Conservation (phyloP, 2,888 invertebrate species). For the Phalera bucephala region DNA sequence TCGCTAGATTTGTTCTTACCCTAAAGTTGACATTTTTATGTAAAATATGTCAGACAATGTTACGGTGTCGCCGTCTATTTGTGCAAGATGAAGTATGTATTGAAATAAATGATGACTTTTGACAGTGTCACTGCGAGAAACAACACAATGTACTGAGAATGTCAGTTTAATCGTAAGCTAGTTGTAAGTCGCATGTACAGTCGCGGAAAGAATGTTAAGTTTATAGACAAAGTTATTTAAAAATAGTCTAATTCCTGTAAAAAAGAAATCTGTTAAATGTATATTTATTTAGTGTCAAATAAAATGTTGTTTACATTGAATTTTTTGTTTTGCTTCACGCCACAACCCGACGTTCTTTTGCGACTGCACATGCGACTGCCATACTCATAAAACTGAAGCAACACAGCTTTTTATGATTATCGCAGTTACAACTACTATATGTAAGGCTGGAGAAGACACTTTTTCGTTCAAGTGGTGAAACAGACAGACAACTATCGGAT, state of each 20-base stretch:
- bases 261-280: slow-evolving; percentile 31
- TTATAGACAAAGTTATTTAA: slow-evolving; percentile 28
- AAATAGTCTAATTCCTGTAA: slow-evolving; percentile 31
- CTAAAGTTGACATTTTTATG: too few relatives aligned
- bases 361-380: slow-evolving; percentile 28
- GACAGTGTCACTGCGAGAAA: slow-evolving; percentile 8
- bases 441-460: slow-evolving; percentile 7
- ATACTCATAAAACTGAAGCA: slow-evolving; percentile 17
- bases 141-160: slow-evolving; percentile 21
- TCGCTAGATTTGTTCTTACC: too few relatives aligned
- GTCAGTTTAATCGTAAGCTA: slow-evolving; percentile 16
- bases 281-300: slow-evolving; percentile 35
- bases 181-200: slow-evolving; percentile 31
- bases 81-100: slow-evolving; percentile 19
- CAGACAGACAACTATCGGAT: too few relatives aligned
- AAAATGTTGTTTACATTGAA: slow-evolving; percentile 28
- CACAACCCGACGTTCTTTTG: slow-evolving; percentile 25
- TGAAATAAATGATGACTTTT: slow-evolving; percentile 11
- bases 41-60: too few relatives aligned
- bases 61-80: slow-evolving; percentile 23
- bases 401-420: slow-evolving; percentile 14
- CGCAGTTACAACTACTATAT: slow-evolving; percentile 10
- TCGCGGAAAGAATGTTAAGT: slow-evolving; percentile 35
- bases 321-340: slow-evolving; percentile 15
- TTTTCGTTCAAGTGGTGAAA: too few relatives aligned